phyloP scores from a whole-genome alignment of 2,113 vertebrate genomes.

The Phycodurus eques region DNA sequence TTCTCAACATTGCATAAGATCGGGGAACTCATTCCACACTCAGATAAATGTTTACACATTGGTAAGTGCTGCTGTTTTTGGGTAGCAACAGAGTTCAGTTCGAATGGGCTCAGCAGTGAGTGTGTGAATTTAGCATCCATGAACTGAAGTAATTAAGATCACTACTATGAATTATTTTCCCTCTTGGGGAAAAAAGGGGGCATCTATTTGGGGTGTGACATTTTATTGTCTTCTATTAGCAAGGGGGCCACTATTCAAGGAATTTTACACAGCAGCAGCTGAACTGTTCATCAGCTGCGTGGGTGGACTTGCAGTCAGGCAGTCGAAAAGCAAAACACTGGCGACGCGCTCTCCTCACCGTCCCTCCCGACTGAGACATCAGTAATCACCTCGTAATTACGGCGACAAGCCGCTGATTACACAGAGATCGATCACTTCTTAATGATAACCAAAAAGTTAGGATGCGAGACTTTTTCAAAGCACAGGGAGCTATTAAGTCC shows the following conservation, averaged over 20 bases:
- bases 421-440: conserved; percentile 31
- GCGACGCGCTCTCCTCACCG: conserved; percentile 8
- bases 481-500: conserved; percentile 5
- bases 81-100: background rate
- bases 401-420: conserved; percentile 35
- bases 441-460: conserved; percentile 29
- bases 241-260: background rate
- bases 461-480: conserved; percentile 5
- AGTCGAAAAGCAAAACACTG: background rate
- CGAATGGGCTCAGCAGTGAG: background rate
- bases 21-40: too few species aligned
- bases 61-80: background rate
- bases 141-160: background rate
- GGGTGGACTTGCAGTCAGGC: background rate
- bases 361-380: conserved; percentile 34
- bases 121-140: background rate
- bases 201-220: background rate
- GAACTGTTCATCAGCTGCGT: background rate
- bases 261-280: background rate
- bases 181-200: background rate
- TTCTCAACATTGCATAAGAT: background rate
- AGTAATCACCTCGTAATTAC: conserved; percentile 49
- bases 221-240: background rate
- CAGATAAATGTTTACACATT: background rate
- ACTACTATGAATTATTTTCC: background rate